phyloP scores from a whole-genome alignment of 2,113 vertebrate genomes.

The Poeciliopsis occidentalis region DNA sequence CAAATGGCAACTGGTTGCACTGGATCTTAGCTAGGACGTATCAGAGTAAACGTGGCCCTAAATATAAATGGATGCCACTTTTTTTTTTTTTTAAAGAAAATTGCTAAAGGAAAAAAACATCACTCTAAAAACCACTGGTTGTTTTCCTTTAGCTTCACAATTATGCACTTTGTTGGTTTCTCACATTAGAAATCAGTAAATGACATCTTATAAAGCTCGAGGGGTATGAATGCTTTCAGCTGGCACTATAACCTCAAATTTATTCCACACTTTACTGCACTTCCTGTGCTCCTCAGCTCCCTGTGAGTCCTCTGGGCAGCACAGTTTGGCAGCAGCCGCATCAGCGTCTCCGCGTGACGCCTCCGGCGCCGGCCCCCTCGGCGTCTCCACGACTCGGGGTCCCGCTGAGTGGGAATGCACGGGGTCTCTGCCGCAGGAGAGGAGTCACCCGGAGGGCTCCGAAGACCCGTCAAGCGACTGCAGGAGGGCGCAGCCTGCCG shows the following conservation, averaged over 20 bases:
- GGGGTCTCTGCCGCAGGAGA: conserved; percentile 17
- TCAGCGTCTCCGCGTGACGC: conserved; percentile 46
- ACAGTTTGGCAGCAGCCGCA: conserved; percentile 8
- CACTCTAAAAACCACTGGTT: no score
- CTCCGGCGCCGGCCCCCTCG: conserved; percentile 42
- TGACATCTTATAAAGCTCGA: neutral
- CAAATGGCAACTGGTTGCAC: no score
- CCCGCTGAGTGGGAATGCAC: conserved; percentile 3
- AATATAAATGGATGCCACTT: no score
- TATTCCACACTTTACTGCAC: neutral
- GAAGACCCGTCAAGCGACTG: conserved; percentile 66
- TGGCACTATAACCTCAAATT: neutral
- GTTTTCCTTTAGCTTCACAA: no score
- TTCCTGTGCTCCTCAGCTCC: conserved; percentile 7
- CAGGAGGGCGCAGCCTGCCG: conserved; percentile 66
- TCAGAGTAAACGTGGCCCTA: no score
- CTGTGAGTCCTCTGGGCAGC: conserved; percentile 22
- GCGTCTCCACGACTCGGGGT: conserved; percentile 3
- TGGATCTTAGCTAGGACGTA: no score
- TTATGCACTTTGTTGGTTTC: no score
- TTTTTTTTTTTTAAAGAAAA: no score
- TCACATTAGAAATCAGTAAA: no score
- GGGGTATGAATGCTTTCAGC: neutral
- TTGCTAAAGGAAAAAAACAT: no score
- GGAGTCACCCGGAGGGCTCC: conserved; percentile 43